Evolutionary conservation across 1,140 invertebrate genomes (phyloP), one percentile per base, ranked within the genome.

Genomic region (Mizuhopecten yessoensis): DNA sequence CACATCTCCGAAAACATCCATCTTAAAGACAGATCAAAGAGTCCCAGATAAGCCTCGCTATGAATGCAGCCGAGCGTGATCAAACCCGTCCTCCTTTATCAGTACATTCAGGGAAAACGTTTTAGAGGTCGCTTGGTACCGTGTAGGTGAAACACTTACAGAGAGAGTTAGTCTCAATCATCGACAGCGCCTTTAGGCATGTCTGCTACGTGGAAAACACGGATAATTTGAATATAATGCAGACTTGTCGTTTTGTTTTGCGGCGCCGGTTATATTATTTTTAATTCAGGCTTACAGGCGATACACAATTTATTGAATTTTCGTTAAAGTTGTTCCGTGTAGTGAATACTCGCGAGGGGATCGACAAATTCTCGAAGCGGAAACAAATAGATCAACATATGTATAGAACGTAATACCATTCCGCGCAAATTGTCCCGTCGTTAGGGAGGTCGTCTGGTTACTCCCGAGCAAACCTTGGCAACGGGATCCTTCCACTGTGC

Each of bases 301-400:
- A 75, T 29, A 75, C 57, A 29, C 57, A 5, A 75, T 75, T 75
- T 75, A 75, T 75, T 75, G 57, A 75, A 75, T 75, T 75, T 75
- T 75, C 57, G 57, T 75, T 75, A 75, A 75, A n/a, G 29, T n/a
- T 29, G 57, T 75, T 75, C 57, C n/a, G 17, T 75, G n/a, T 75
- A 75, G 57, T 75, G 57, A 75, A 75, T 75, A 75, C 23, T 75
- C 57, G 57, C 57, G n/a, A 75, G 57, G n/a, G 57, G 57, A 75
- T 75, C 57, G 57, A 75, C 57, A 75, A 75, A 75, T 75, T 13
- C 57, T 5, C 57, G n/a, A 75, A 75, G 57, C n/a, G 57, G 57
- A 75, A 75, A 75, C 57, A 75, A 75, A 75, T 39, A 39, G 36
- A 39, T 13, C 23, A n/a, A n/a, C 57, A 75, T 75, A 75, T 75